These are phyloP conservation scores for Gobius niger DNA, from an alignment of 2,113 vertebrate genomes.

Conservation along the genomic window DNA sequence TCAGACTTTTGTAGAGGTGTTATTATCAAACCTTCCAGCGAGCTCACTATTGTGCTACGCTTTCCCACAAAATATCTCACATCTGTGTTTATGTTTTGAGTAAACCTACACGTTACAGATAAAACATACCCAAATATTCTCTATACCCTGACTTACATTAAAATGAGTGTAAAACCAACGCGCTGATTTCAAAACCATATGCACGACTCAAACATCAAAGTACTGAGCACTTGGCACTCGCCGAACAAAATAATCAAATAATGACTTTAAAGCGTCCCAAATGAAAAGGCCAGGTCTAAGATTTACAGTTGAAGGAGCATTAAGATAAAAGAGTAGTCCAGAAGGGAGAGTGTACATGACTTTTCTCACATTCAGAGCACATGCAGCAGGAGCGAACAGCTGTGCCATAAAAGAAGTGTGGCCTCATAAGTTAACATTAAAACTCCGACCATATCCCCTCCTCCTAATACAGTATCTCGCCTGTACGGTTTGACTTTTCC, in stretches of 20 bases:
- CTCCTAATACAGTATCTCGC: conserved; percentile 47
- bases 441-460: conserved; percentile 44
- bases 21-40: too few species aligned
- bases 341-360: conserved; percentile 35
- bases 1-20: too few species aligned
- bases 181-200: conserved; percentile 51
- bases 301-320: conserved; percentile 48
- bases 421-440: conserved; percentile 62
- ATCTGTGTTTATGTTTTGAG: background rate
- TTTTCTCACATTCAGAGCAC: conserved; percentile 60
- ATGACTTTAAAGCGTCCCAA: conserved; percentile 43
- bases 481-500: conserved; percentile 51
- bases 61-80: too few species aligned
- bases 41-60: too few species aligned
- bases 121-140: conserved; percentile 4
- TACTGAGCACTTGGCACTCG: conserved; percentile 29
- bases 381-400: conserved; percentile 54
- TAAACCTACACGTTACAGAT: conserved; percentile 2
- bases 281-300: conserved; percentile 39
- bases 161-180: conserved; percentile 38
- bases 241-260: conserved; percentile 48
- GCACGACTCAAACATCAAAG: conserved; percentile 51
- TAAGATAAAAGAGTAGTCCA: conserved; percentile 36
- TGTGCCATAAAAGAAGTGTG: conserved; percentile 66
- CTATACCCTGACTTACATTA: conserved; percentile 11